Percentiles rank a stretch among this genome's conserved stretches.
Conservation (phyloP, 2,797 vertebrate species). For the Kryptopterus vitreolus region DNA sequence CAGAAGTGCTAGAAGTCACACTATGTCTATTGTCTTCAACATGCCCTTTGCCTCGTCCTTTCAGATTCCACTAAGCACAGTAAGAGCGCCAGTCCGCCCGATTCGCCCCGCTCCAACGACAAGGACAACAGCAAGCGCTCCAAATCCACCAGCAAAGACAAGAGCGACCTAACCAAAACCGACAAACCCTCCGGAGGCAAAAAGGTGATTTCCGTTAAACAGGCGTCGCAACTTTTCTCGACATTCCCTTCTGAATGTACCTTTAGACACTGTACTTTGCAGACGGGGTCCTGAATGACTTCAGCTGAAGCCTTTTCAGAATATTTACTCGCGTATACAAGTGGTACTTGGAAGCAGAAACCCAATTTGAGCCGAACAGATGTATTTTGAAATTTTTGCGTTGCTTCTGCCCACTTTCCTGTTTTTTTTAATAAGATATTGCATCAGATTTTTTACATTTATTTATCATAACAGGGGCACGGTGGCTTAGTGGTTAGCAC, state of each 20-base stretch:
- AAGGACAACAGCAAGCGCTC: slow-evolving; percentile 83
- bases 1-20: too few species aligned
- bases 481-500: too few species aligned
- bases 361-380: background rate
- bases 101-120: slow-evolving; percentile 86
- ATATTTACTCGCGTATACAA: background rate
- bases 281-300: background rate
- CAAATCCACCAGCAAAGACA: slow-evolving; percentile 87
- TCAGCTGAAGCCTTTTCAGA: too few species aligned
- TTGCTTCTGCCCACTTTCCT: background rate
- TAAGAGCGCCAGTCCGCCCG: slow-evolving; percentile 92
- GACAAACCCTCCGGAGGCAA: slow-evolving; percentile 86
- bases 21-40: slow-evolving; percentile 43
- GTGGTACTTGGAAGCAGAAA: background rate
- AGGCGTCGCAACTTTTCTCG: background rate
- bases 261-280: background rate
- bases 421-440: background rate
- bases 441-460: slow-evolving; percentile 11
- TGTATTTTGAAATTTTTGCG: background rate
- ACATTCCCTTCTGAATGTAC: background rate
- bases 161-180: slow-evolving; percentile 80
- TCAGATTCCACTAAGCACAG: slow-evolving; percentile 90
- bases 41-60: slow-evolving; percentile 34
- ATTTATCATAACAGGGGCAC: too few species aligned
- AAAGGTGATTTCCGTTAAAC: slow-evolving; percentile 71